Conservation (phyloP, 2,113 vertebrate species). For the Daphoenositta chrysoptera region DNA sequence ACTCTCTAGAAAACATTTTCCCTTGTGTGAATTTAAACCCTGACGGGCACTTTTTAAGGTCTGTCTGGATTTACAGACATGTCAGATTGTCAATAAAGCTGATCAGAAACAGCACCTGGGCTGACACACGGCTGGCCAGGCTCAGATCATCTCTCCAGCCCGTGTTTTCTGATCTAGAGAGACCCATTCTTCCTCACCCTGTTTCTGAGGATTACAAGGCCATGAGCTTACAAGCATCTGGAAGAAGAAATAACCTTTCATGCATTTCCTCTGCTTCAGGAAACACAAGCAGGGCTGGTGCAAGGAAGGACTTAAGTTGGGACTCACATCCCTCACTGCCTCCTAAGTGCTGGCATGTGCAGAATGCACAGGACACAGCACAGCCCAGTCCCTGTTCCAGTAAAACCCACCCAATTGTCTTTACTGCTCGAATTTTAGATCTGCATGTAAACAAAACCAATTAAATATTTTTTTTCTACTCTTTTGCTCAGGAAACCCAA, state of each 20-base stretch:
- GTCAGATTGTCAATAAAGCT: neutral
- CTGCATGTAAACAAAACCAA: neutral
- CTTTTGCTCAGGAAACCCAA: neutral
- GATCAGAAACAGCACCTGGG: neutral
- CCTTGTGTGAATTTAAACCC: neutral
- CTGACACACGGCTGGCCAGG: neutral
- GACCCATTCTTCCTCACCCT: neutral
- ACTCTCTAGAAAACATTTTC: neutral
- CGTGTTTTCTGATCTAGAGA: neutral
- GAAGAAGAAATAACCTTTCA: neutral
- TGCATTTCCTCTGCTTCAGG: neutral
- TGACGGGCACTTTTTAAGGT: neutral
- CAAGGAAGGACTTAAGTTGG: neutral
- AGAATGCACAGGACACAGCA: neutral
- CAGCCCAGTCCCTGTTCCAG: neutral
- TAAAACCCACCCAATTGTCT: neutral
- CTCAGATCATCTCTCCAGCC: neutral
- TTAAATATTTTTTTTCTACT: neutral
- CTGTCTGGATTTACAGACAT: neutral
- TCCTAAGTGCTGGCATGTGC: neutral
- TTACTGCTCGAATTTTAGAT: neutral
- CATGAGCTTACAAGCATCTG: neutral
- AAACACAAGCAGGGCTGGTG: neutral
- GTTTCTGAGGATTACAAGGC: neutral
- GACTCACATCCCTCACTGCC: neutral